phyloP scores from a whole-genome alignment of 2,888 invertebrate species.

The Netelia melanura region DNA sequence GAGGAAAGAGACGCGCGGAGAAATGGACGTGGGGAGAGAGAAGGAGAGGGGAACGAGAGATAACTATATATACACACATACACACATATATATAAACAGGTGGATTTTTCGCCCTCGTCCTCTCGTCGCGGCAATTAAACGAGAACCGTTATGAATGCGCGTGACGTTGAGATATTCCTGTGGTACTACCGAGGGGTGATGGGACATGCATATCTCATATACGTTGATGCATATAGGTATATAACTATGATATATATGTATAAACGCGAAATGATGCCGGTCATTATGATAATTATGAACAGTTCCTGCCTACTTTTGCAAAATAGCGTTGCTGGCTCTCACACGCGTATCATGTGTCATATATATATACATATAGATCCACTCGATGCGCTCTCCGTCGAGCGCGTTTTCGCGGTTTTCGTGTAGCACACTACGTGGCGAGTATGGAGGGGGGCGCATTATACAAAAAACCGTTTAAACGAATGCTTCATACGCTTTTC shows the following conservation, averaged over 20 bases:
- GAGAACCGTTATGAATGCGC: slow-evolving; percentile 65
- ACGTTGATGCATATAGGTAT: no score
- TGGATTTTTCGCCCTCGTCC: slow-evolving; percentile 23
- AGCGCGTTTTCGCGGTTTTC: slow-evolving; percentile 4
- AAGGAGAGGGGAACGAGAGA: slow-evolving; percentile 5
- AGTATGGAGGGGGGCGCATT: background rate
- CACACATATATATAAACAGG: background rate
- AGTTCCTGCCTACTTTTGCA: slow-evolving; percentile 55
- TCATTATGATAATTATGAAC: slow-evolving; percentile 69
- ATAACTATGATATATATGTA: background rate
- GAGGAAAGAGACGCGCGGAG: slow-evolving; percentile 16
- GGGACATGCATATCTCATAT: background rate
- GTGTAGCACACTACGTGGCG: background rate
- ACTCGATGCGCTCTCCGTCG: background rate
- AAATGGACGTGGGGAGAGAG: background rate
- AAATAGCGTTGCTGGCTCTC: slow-evolving; percentile 41
- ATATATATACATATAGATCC: slow-evolving; percentile 1
- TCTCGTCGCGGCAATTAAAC: slow-evolving; percentile 67
- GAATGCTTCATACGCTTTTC: slow-evolving; percentile 6
- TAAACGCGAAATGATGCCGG: slow-evolving; percentile 39
- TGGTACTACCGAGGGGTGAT: background rate
- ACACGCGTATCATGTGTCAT: background rate
- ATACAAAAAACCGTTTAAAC: slow-evolving; percentile 2
- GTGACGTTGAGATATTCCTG: slow-evolving; percentile 34
- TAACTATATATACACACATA: background rate